Conservation (phyloP, 2,797 vertebrate genomes). For the Neostethus bicornis region DNA sequence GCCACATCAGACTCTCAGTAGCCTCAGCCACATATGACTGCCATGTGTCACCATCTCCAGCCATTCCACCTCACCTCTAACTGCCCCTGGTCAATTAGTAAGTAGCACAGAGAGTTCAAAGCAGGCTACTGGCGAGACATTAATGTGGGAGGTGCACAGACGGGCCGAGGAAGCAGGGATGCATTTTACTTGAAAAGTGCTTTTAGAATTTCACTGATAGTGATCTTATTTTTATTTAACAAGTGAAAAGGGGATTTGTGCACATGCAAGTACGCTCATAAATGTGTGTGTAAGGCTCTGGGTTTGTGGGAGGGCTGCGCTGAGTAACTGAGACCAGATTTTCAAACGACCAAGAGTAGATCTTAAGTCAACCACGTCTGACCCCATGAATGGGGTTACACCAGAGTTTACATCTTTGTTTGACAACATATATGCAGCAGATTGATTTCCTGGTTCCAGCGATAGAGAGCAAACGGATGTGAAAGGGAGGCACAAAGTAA, state of each 20-base stretch:
- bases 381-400: constrained; percentile 57
- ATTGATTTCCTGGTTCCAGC: constrained; percentile 65
- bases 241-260: constrained; percentile 58
- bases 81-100: constrained; percentile 63
- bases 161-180: constrained; percentile 53
- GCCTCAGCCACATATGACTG: constrained; percentile 68
- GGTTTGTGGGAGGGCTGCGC: constrained; percentile 47
- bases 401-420: constrained; percentile 63
- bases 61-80: constrained; percentile 57
- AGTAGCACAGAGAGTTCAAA: constrained; percentile 42
- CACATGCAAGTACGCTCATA: constrained; percentile 40
- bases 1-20: constrained; percentile 63
- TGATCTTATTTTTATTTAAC: constrained; percentile 78
- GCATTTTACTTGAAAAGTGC: constrained; percentile 61
- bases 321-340: constrained; percentile 73
- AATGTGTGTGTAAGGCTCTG: constrained; percentile 35
- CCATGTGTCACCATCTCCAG: constrained; percentile 62
- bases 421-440: constrained; percentile 57
- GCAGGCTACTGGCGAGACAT: constrained; percentile 61
- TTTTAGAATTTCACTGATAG: constrained; percentile 63
- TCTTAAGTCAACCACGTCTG: constrained; percentile 71
- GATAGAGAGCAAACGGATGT: constrained; percentile 51
- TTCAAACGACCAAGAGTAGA: constrained; percentile 65
- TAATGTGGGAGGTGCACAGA: constrained; percentile 54
- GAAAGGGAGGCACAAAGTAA: constrained; percentile 43